Conservation (phyloP, 1,140 invertebrate genomes). For the Cheumatopsyche charites region DNA sequence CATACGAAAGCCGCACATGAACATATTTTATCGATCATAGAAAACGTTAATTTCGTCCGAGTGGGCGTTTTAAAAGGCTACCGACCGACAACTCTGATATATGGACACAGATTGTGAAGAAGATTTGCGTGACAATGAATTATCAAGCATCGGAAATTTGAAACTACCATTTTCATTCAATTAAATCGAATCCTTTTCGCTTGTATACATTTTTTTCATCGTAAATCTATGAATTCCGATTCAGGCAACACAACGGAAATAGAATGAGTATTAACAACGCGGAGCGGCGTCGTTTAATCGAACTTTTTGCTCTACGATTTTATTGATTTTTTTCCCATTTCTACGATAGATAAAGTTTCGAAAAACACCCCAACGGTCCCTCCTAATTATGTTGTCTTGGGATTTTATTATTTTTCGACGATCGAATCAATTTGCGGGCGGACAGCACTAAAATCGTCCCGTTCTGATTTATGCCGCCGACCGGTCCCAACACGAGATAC, state of each 20-base stretch:
- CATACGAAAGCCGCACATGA: background rate
- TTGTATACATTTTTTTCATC: too few relatives aligned
- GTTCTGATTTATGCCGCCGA: constrained; percentile 21
- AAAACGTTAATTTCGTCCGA: constrained; percentile 19
- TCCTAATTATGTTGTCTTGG: constrained; percentile 18
- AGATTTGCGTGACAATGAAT: constrained; percentile 28
- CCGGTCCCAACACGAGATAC: constrained; percentile 21
- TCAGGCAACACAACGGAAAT: too few relatives aligned
- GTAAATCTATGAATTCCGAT: too few relatives aligned
- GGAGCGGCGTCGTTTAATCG: too few relatives aligned
- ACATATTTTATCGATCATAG: constrained; percentile 19
- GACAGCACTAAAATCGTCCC: constrained; percentile 20
- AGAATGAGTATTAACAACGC: too few relatives aligned
- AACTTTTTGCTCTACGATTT: too few relatives aligned
- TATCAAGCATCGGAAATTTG: constrained; percentile 1
- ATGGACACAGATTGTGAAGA: constrained; percentile 21
- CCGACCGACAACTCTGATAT: constrained; percentile 15
- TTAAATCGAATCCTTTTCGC: too few relatives aligned
- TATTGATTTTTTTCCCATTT: too few relatives aligned
- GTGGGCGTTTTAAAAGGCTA: constrained; percentile 26
- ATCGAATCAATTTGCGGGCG: constrained; percentile 25
- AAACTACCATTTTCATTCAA: too few relatives aligned
- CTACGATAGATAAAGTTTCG: too few relatives aligned
- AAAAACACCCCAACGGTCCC: too few relatives aligned
- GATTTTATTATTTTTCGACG: constrained; percentile 20